Evolutionary conservation across 1,140 invertebrate species (phyloP), one percentile per base, ranked within the genome.

Genomic region (Sinonovacula constricta): DNA sequence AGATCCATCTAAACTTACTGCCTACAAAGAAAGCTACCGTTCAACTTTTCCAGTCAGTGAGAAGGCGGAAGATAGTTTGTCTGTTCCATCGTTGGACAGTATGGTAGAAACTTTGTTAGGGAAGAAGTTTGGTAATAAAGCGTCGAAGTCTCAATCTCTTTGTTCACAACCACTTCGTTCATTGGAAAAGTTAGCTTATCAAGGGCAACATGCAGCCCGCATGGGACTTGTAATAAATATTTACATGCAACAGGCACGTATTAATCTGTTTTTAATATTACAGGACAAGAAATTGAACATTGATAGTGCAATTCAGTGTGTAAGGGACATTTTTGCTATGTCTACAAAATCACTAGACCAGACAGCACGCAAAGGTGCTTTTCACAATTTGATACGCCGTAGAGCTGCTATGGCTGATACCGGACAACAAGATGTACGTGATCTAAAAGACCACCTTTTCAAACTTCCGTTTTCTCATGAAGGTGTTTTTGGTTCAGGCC

Each of bases 261-360:
- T 22, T 7, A 63, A 63, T 31, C 30, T 24, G 30, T 22, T 28
- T 22, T 28, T 30, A 30, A 30, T 14, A 24, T 33, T 63, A 56
- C 18, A 31, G 18, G 34, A 59, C 4, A 53, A 67, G 26, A 5
- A 62, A 22, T 33, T 5, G 7, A 62, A 62, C 7, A 33, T 62
- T 62, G 59, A 62, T 31, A 33, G 24, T 30, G 59, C 59, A 28
- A 22, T 62, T 5, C 59, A 62, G 26, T 62, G 59, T 62, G 26
- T 62, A 14, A 36, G 66, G 28, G 66, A 68, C n/a, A 68, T 68
- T 54, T 68, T 54, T 56, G 66, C 66, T 3, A 68, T 54, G 54
- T 31, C 14, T 14, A 56, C 14, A 10, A 68, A 51, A 77, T 68
- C 39, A 7, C 36, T 59, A 31, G 65, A 67, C 33, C 49, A 68